Evolutionary conservation across 2,797 vertebrate genomes (phyloP).

Genomic region (Spondyliosoma cantharus): DNA sequence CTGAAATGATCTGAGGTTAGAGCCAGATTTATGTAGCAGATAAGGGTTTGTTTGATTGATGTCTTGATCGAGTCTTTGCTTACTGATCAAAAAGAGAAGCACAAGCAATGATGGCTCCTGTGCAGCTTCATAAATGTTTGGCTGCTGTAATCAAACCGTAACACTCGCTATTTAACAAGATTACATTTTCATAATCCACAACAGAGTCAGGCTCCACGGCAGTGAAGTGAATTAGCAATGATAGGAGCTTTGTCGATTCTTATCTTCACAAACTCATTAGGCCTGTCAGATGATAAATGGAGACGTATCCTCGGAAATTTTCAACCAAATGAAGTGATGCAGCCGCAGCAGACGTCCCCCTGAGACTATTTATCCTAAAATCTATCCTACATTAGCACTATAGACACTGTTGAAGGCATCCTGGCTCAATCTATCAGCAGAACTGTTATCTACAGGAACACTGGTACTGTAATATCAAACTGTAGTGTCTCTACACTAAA

Average conservation of each 20-base stretch:
- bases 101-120: conserved; percentile 6
- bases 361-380: conserved; percentile 25
- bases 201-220: conserved; percentile 54
- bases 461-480: neutral
- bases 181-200: conserved; percentile 67
- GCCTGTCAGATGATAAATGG: conserved; percentile 48
- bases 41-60: neutral
- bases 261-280: conserved; percentile 62
- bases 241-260: conserved; percentile 62
- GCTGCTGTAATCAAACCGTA: conserved; percentile 43
- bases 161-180: conserved; percentile 60
- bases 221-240: conserved; percentile 62
- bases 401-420: neutral
- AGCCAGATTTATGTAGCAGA: neutral
- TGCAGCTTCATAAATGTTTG: conserved; percentile 30
- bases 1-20: neutral
- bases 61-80: neutral
- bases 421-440: conserved; percentile 9
- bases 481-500: neutral
- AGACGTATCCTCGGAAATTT: conserved; percentile 29
- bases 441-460: neutral
- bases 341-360: neutral
- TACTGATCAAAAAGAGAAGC: neutral
- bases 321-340: conserved; percentile 32
- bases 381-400: conserved; percentile 18